Evolutionary conservation across 2,888 invertebrate species (phyloP).

Genomic region (Ceratothoa steindachneri): DNA sequence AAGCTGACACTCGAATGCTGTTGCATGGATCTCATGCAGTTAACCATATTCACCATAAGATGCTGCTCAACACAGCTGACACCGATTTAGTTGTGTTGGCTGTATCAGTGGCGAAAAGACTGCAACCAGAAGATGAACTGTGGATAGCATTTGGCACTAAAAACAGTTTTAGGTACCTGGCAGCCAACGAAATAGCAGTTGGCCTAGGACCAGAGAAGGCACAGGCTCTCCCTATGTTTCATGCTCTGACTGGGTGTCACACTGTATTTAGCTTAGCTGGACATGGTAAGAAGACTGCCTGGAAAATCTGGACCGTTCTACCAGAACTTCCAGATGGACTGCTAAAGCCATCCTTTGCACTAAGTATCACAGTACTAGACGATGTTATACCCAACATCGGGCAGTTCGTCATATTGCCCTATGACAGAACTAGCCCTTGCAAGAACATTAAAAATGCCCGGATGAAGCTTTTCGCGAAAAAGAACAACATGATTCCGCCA

Average conservation of each 20-base stretch:
- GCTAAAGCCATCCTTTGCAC: no score
- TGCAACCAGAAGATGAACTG: not conserved
- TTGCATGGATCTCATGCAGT: not conserved
- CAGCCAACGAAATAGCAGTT: not conserved
- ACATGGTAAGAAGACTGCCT: not conserved
- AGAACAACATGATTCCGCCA: no score
- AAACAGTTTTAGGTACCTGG: not conserved
- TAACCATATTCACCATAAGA: not conserved
- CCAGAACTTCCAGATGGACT: no score
- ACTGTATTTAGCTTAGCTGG: not conserved
- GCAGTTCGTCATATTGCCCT: no score
- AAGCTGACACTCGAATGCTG: not conserved
- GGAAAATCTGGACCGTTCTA: not conserved
- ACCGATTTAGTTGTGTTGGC: not conserved
- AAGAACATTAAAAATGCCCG: no score
- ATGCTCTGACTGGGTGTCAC: not conserved
- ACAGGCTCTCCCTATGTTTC: not conserved
- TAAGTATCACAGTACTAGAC: no score
- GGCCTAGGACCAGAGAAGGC: not conserved
- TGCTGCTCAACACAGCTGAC: not conserved
- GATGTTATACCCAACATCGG: no score
- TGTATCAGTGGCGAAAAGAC: not conserved
- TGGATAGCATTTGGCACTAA: not conserved
- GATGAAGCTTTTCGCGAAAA: no score
- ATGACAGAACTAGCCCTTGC: no score